Evolutionary conservation across 2,113 vertebrate species (phyloP), one percentile per base, ranked within the genome.

Genomic region (Apodemus speciosus): DNA sequence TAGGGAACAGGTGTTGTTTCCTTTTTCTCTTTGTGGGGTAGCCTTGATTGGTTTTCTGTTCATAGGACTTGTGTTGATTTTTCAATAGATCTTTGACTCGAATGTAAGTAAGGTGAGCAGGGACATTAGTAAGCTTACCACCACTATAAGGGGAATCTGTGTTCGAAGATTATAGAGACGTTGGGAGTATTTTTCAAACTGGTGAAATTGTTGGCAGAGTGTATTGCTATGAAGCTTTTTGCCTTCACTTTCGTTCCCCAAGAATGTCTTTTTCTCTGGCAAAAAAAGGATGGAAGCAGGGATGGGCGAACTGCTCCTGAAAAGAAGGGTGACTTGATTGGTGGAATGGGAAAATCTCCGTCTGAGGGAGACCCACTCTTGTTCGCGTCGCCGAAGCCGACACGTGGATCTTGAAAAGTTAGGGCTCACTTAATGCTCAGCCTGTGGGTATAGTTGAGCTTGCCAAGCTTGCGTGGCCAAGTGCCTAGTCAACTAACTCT

Each of bases 1-100:
- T 97, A 94, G 96, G 81, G 92, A 84, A 73, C 95, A 96, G 95
- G 95, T 97, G 95, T 51, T 97, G 60, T 80, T 95, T 96, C 95
- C 32, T 56, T 62, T 92, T 58, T 30, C 15, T 32, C 5, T 92
- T 40, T 68, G 40, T 86, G 68, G 85, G 75, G 43, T 89, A 73
- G 18, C 38, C 87, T 68, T 92, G 75, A 75, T 75, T 81, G 27
- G 53, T 95, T 95, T 56, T 83, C 49, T 66, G 77, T 62, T 92
- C 40, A 13, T 91, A 71, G 77, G 88, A 16, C 64, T 92, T 94
- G 84, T 58, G 72, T 88, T 88, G 20, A 49, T 92, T 88, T 62
- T 49, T 68, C 72, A 87, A 89, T 79, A 85, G 76, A 43, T 71
- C 25, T 84, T 21, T 64, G 51, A 25, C 13, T 51, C 85, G 25